phyloP scores from a whole-genome alignment of 2,797 vertebrate species.

The Bradypus variegatus region DNA sequence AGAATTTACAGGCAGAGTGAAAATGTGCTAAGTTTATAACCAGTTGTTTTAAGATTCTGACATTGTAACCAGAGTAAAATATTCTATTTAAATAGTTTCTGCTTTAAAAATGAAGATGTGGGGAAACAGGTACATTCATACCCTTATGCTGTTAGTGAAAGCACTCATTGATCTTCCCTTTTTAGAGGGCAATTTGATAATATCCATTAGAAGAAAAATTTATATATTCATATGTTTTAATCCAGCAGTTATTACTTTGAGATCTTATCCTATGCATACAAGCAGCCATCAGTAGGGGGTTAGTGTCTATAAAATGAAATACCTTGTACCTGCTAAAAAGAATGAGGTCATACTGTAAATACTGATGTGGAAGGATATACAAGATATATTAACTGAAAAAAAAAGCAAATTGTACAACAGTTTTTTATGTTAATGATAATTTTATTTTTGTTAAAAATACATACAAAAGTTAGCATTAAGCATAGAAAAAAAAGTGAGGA shows the following conservation, averaged over 20 bases:
- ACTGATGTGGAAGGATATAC: not conserved
- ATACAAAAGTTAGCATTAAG: not conserved
- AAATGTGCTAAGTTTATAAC: slow-evolving; percentile 35
- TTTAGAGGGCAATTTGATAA: not conserved
- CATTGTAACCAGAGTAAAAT: slow-evolving; percentile 24
- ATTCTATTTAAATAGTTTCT: slow-evolving; percentile 36
- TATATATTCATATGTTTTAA: slow-evolving; percentile 13
- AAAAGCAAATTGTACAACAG: not conserved
- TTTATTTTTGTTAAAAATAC: slow-evolving; percentile 42
- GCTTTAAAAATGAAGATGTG: not conserved
- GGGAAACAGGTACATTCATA: not conserved
- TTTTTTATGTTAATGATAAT: slow-evolving; percentile 38
- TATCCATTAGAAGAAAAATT: not conserved
- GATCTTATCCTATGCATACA: slow-evolving; percentile 36
- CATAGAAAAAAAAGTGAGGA: slow-evolving; percentile 28
- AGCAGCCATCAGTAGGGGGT: not conserved
- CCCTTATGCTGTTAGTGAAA: not conserved
- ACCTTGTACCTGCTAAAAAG: slow-evolving; percentile 11
- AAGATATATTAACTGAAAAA: slow-evolving; percentile 1
- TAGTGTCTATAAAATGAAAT: slow-evolving; percentile 15
- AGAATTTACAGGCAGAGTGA: slow-evolving; percentile 33
- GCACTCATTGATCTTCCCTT: not conserved
- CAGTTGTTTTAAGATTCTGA: slow-evolving; percentile 30
- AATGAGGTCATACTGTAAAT: not conserved
- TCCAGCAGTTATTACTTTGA: not conserved